Evolutionary conservation across 2,797 vertebrate genomes (phyloP).

Genomic region (Ispidina lecontei): DNA sequence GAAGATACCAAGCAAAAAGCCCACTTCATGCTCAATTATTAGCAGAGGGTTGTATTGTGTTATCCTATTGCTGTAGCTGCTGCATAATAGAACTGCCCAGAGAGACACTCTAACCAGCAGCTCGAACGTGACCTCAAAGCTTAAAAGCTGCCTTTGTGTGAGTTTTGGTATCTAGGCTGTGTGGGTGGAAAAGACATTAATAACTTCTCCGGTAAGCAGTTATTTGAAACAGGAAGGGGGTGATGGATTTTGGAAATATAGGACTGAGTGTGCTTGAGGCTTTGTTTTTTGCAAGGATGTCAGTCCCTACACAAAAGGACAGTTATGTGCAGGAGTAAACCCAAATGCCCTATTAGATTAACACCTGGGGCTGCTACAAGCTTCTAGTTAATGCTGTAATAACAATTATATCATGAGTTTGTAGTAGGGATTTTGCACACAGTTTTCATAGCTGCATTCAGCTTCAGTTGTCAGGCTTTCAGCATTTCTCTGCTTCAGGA

Average conservation of each 20-base stretch:
- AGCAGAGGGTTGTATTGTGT: background rate
- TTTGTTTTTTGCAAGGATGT: background rate
- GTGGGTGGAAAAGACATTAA: conserved; percentile 23
- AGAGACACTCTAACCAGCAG: background rate
- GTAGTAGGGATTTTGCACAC: background rate
- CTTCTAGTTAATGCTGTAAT: background rate
- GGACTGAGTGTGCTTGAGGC: background rate
- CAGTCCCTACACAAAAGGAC: background rate
- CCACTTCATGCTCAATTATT: conserved; percentile 10
- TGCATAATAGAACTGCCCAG: conserved; percentile 35
- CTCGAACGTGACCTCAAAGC: background rate
- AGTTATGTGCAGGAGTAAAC: background rate
- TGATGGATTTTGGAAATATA: background rate
- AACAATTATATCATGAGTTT: rapidly evolving
- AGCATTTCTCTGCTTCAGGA: background rate
- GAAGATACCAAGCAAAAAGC: conserved; percentile 21
- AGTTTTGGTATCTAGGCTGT: background rate
- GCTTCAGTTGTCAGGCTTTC: background rate
- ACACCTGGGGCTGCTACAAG: background rate
- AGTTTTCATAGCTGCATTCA: background rate
- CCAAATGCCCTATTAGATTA: background rate
- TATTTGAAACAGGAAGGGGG: background rate
- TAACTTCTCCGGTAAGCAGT: background rate
- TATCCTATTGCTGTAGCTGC: conserved; percentile 11
- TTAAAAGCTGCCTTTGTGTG: conserved; percentile 16